Evolutionary conservation across 2,888 invertebrate species (phyloP), one percentile per base, ranked within the genome.

Genomic region (Drosophila lutescens): DNA sequence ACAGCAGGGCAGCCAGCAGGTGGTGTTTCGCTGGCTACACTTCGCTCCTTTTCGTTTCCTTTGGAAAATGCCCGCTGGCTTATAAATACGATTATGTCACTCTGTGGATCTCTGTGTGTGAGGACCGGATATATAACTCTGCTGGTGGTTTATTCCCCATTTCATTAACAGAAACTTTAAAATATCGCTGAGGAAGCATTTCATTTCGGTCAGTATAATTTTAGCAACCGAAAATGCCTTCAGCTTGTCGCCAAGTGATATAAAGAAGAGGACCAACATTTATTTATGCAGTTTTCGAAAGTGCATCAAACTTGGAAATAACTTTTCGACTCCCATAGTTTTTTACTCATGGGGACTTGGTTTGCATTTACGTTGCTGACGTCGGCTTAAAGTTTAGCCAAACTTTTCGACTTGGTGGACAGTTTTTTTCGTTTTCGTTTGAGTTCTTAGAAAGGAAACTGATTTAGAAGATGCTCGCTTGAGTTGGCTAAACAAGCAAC

Each of bases 391-490:
- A 87, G 78, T 75, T 88, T 56, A 44, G 54, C 57, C 38, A 43
- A 83, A 88, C 70, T 79, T 77, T 86, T 85, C 50, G 43, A 66
- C 65, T 57, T 62, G 56, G 53, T 58, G 69, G 76, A 88, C 76
- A 85, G 63, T 75, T 87, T 56, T 50, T 51, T 34, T 34, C 12
- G 1, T 34, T 10, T 5, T 44, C 38, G 56, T 65, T 65, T 47
- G 71, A 57, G 71, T 71, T 65, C 63, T 61, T 58, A 47, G 51
- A 55, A 49, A 62, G 55, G 63, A 84, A 74, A 74, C 71, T 63
- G 63, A 71, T 74, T 76, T 71, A 59, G 65, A 86, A 78, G 49
- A 69, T 76, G 40, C 58, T 36, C 34, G 51, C 44, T 34, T 59
- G 57, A 60, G 60, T 66, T 50, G 53, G 32, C 61, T 32, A 62